Percentiles rank a stretch among this genome's conserved stretches.
These are phyloP conservation scores for Gephyroberyx darwinii DNA, from an alignment of 2,797 vertebrate species.

Conservation along the genomic window DNA sequence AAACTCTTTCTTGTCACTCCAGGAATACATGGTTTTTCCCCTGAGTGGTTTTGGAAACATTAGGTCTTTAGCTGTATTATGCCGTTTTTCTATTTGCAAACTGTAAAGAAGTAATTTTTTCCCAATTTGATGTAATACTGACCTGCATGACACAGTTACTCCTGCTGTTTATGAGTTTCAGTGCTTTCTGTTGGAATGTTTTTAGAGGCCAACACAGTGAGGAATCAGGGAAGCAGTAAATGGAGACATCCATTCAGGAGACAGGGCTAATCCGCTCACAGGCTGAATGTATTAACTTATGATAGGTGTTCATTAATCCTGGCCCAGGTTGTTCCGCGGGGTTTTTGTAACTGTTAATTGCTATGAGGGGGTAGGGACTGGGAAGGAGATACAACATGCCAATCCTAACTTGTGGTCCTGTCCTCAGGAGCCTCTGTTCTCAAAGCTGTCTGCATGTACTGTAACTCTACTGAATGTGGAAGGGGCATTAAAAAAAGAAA, in stretches of 20 bases:
- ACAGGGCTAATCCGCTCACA: conserved; percentile 75
- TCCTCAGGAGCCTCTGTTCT: conserved; percentile 35
- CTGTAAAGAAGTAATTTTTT: not conserved
- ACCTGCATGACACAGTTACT: conserved; percentile 23
- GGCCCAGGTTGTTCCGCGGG: conserved; percentile 60
- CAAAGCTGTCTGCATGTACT: conserved; percentile 20
- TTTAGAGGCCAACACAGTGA: conserved; percentile 28
- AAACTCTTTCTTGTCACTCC: conserved; percentile 56
- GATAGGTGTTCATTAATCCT: conserved; percentile 80
- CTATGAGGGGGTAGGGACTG: conserved; percentile 53
- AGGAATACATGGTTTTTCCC: conserved; percentile 45
- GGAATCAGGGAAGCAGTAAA: conserved; percentile 49
- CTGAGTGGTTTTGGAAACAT: conserved; percentile 34
- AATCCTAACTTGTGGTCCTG: conserved; percentile 44
- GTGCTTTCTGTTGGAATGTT: conserved; percentile 21
- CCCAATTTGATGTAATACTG: conserved; percentile 32
- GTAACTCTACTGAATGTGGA: conserved; percentile 33
- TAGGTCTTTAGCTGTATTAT: conserved; percentile 13
- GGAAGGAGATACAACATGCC: conserved; percentile 49
- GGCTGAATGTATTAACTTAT: conserved; percentile 75
- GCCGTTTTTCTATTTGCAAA: conserved; percentile 33
- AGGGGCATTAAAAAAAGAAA: conserved; percentile 56
- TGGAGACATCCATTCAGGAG: conserved; percentile 61
- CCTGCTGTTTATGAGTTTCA: conserved; percentile 35
- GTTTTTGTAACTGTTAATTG: conserved; percentile 76